Evolutionary conservation across 2,113 vertebrate genomes (phyloP).

Genomic region (Lates calcarifer): DNA sequence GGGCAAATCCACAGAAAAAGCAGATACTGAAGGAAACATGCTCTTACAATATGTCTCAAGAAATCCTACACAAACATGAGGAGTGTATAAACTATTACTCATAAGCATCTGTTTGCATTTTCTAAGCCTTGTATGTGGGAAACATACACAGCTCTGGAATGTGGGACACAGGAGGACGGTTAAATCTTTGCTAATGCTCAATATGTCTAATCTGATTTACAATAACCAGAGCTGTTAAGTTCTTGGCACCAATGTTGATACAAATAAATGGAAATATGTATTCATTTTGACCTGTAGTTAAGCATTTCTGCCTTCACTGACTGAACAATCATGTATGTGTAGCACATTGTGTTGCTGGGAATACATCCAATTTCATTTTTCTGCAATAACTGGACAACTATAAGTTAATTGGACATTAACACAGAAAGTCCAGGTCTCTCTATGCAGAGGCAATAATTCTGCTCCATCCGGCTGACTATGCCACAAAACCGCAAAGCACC

Average conservation of each 20-base stretch:
- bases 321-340: background rate
- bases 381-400: background rate
- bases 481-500: background rate
- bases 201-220: slow-evolving; percentile 47
- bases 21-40: background rate
- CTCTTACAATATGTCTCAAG: background rate
- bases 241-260: background rate
- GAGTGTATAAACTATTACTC: background rate
- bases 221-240: slow-evolving; percentile 40
- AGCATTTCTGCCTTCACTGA: background rate
- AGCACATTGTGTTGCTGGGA: background rate
- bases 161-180: slow-evolving; percentile 28
- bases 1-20: slow-evolving; percentile 5
- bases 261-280: background rate
- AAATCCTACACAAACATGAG: slow-evolving; percentile 18
- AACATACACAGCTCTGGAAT: background rate
- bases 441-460: slow-evolving; percentile 2
- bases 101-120: slow-evolving; percentile 16
- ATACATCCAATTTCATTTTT: background rate
- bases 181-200: slow-evolving; percentile 40
- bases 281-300: background rate
- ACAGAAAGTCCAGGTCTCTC: background rate
- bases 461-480: background rate
- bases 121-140: background rate
- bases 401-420: background rate